Base-by-base conservation (phyloP, 2,888 invertebrate species). In the Cheilosia pagana region DNA sequence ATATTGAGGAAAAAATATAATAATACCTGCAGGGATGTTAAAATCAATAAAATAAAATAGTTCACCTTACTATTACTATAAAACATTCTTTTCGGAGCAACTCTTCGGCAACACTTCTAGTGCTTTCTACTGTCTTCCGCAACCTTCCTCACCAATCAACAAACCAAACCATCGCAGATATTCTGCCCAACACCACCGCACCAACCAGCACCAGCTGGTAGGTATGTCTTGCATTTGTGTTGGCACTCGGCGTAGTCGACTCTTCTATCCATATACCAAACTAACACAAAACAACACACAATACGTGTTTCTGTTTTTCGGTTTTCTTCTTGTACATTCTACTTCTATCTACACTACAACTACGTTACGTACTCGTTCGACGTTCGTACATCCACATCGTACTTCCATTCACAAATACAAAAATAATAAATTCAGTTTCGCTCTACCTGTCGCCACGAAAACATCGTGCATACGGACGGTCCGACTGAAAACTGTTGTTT, bases 381-480 rank as follows among this genome's bases (percentile, higher is more conserved):
- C n/a, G n/a, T n/a, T n/a, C n/a, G n/a, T n/a, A n/a, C n/a, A n/a
- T n/a, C n/a, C n/a, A n/a, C n/a, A n/a, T n/a, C n/a, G 63, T 75
- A 59, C 63, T 62, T 63, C 78, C 74, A 83, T 79, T 83, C 83
- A 79, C 83, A 83, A 72, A 83, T 71, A 83, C 83, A 79, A 83
- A 79, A 83, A 28, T 28, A 28, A 79, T 83, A 28, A 28, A 74
- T 79, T 83, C 60, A 85, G 85, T 85, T 81, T 85, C 75, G 76
- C 81, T 81, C 71, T 85, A 85, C 85, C 85, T 85, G 85, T 85
- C 79, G 81, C 62, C 71, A 76, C 71, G 75, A 62, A 63, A 71
- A 57, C 76, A 48, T 62, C 50, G 50, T 41, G 50, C 43, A 12
- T 74, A 79, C 78, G 79, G 63, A 70, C 78, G 75, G 59, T 83